Percentiles rank a stretch among this genome's conserved stretches.
Evolutionary conservation across 2,888 invertebrate genomes (phyloP).

Genomic region (Sinelater perroti): DNA sequence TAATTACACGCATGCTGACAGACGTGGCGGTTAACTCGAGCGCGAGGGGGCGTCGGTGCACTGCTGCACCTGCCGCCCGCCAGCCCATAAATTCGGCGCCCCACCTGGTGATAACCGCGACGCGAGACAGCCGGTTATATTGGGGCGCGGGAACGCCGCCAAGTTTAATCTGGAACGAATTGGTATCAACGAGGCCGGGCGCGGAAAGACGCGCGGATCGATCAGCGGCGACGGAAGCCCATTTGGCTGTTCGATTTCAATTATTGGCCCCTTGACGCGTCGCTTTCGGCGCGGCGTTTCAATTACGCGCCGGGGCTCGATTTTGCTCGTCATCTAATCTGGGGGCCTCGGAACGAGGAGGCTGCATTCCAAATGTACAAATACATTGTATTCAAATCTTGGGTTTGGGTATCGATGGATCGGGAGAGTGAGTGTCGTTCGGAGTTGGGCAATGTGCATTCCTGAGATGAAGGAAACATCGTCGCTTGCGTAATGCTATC

Average conservation of each 20-base stretch:
- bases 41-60: conserved; percentile 11
- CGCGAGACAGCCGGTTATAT: too few species aligned
- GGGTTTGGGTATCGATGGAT: too few species aligned
- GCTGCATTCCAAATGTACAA: too few species aligned
- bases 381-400: too few species aligned
- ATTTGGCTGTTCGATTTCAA: conserved; percentile 2
- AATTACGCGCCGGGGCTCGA: conserved; percentile 6
- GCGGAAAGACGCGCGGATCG: background rate
- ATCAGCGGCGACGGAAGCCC: background rate
- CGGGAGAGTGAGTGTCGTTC: too few species aligned
- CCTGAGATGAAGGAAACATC: too few species aligned
- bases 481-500: too few species aligned
- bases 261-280: conserved; percentile 8
- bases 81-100: conserved; percentile 15
- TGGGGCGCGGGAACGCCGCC: too few species aligned
- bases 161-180: conserved; percentile 21
- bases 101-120: conserved; percentile 11
- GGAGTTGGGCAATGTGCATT: too few species aligned
- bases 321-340: conserved; percentile 14
- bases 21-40: conserved; percentile 3
- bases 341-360: too few species aligned
- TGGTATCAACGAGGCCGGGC: conserved; percentile 20
- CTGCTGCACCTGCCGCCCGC: conserved; percentile 21
- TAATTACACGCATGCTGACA: conserved; percentile 13
- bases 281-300: conserved; percentile 15